A percentile compares a stretch with the other conserved stretches of the same genome.
Evolutionary conservation across 2,113 vertebrate genomes (phyloP).

Genomic region (Anarrhichthys ocellatus): DNA sequence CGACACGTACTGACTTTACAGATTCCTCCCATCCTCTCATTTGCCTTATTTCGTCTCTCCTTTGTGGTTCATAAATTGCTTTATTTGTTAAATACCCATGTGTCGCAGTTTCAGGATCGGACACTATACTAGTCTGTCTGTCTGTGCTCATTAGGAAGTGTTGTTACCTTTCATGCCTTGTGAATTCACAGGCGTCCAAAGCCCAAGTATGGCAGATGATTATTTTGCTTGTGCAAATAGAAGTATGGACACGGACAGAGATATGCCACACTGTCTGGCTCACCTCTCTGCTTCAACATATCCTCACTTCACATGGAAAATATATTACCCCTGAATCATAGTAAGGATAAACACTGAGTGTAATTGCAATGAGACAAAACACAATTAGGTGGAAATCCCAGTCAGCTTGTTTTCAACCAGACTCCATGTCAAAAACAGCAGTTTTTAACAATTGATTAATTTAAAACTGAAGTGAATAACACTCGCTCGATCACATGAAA

Average conservation of each 20-base stretch:
- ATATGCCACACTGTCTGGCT: constrained; percentile 17
- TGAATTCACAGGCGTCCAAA: neutral
- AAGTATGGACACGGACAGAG: constrained; percentile 10
- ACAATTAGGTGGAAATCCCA: neutral
- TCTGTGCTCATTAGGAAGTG: constrained; percentile 2
- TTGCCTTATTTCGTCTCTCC: neutral
- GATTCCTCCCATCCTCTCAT: neutral
- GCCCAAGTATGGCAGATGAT: constrained; percentile 26
- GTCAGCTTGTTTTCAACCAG: neutral
- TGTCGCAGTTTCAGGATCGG: neutral
- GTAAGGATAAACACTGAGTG: neutral
- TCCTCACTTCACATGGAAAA: constrained; percentile 12
- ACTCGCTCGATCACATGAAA: neutral
- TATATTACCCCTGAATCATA: neutral
- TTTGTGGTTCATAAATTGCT: neutral
- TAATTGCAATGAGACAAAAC: neutral
- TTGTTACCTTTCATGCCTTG: neutral
- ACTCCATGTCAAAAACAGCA: neutral
- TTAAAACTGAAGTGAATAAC: neutral
- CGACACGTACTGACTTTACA: neutral
- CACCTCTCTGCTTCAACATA: neutral
- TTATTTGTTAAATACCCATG: neutral
- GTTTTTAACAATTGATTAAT: neutral
- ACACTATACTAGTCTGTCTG: neutral
- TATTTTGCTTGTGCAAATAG: constrained; percentile 63